Conservation (phyloP, 1,140 invertebrate species). For the Drosophila subobscura region DNA sequence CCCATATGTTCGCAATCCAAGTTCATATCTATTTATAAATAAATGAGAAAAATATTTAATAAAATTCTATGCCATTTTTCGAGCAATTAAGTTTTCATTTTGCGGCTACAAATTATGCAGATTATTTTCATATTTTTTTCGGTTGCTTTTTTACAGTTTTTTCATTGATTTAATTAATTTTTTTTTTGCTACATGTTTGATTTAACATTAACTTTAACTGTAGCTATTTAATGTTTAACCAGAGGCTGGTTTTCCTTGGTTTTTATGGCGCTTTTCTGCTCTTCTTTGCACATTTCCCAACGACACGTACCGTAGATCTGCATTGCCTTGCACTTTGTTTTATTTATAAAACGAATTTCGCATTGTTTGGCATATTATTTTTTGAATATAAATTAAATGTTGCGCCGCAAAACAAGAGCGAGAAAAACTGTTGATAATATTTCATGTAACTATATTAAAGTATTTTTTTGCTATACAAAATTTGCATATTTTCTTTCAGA, state of each 20-base stretch:
- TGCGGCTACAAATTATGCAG: not conserved
- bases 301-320: conserved; percentile 15
- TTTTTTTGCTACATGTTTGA: not conserved
- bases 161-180: not conserved
- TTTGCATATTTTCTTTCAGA: conserved; percentile 26
- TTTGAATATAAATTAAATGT: conserved; percentile 13
- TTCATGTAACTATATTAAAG: conserved; percentile 1
- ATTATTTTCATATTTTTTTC: not conserved
- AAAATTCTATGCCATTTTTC: not conserved
- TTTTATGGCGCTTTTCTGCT: not conserved
- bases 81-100: conserved; percentile 5
- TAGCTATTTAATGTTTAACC: no score
- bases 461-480: conserved; percentile 19
- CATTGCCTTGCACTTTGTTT: conserved; percentile 21
- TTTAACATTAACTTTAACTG: not conserved
- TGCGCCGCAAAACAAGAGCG: not conserved
- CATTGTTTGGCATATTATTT: conserved; percentile 33
- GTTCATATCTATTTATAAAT: conserved; percentile 34
- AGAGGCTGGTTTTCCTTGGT: conserved; percentile 5
- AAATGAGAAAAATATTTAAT: conserved; percentile 10
- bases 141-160: not conserved
- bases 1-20: not conserved
- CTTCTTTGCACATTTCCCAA: conserved; percentile 9
- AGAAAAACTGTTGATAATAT: conserved; percentile 6
- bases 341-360: conserved; percentile 25